phyloP scores from a whole-genome alignment of 2,888 invertebrate genomes.

The Sminthurinus aureus region DNA sequence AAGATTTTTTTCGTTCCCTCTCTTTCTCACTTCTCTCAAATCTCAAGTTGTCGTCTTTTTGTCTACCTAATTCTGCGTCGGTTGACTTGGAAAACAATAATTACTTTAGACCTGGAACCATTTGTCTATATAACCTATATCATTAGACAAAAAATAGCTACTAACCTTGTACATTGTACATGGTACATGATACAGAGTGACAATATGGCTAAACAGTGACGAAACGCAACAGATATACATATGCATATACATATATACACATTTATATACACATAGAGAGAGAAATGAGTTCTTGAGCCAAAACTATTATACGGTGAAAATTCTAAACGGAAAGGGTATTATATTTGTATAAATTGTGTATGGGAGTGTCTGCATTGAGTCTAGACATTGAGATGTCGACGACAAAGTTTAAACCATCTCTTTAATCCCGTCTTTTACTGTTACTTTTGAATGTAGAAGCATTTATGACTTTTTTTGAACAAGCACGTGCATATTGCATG shows the following conservation, averaged over 20 bases:
- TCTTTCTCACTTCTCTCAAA: not conserved
- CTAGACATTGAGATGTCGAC: not conserved
- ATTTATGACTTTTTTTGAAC: too few relatives aligned
- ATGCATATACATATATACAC: too few relatives aligned
- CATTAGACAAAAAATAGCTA: too few relatives aligned
- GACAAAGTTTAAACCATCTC: too few relatives aligned
- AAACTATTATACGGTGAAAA: slow-evolving; percentile 3
- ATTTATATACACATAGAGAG: not conserved
- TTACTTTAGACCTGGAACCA: not conserved
- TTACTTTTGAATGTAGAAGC: too few relatives aligned
- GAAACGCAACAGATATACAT: too few relatives aligned
- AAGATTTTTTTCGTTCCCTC: not conserved
- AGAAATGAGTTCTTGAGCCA: not conserved
- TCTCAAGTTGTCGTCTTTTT: not conserved
- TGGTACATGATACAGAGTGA: not conserved
- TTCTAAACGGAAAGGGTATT: too few relatives aligned
- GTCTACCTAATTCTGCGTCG: not conserved
- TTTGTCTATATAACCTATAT: not conserved
- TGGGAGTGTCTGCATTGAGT: not conserved
- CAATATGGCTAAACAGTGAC: not conserved
- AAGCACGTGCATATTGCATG: too few relatives aligned
- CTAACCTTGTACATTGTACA: too few relatives aligned
- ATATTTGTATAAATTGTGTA: too few relatives aligned
- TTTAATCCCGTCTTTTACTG: too few relatives aligned
- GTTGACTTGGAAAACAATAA: not conserved